Evolutionary conservation across 1,140 invertebrate genomes (phyloP), one percentile per base, ranked within the genome.

Genomic region (Tyrophagus putrescentiae): DNA sequence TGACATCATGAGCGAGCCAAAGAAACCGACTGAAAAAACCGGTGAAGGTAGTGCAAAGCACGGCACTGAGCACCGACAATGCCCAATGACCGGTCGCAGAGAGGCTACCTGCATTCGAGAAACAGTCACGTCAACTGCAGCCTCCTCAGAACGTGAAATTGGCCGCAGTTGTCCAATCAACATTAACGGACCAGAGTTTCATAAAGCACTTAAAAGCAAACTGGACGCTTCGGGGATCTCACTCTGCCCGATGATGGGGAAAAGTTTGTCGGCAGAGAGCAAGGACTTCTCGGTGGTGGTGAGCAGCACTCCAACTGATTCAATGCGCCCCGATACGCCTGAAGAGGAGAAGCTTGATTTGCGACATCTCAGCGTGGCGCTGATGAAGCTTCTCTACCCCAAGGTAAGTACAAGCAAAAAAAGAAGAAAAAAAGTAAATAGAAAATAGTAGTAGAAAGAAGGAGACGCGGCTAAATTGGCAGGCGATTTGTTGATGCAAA

Each of bases 301-400:
- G 28, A 54, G 21, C 52, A 54, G 13, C 6, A 57, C 56, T 11
- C 56, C 56, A 41, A 57, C 56, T 42, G 5, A 42, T 11, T 25
- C 23, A n/a, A 11, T 45, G 18, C n/a, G 57, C 9, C 48, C 39
- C 1, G 57, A 59, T n/a, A 59, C 39, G 1, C 39, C 39, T 11
- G 39, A 44, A 21, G 41, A 29, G 11, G 57, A 59, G 18, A 59
- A 59, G 34, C 48, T 59, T 9, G 57, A 59, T 59, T 32, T 59
- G 11, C 28, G 27, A 16, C 57, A 59, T 42, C 18, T 59, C 7
- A 59, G 57, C 36, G n/a, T 59, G 27, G 57, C 57, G 34, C 27
- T 59, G 36, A 59, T 42, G 41, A 42, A 42, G 36, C 25, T 59
- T 13, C 57, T 59, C 3, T 59, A 59, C 27, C 57, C 57, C 29